These are phyloP conservation scores for Sepiola atlantica DNA, from an alignment of 2,888 invertebrate species.

Conservation along the genomic window DNA sequence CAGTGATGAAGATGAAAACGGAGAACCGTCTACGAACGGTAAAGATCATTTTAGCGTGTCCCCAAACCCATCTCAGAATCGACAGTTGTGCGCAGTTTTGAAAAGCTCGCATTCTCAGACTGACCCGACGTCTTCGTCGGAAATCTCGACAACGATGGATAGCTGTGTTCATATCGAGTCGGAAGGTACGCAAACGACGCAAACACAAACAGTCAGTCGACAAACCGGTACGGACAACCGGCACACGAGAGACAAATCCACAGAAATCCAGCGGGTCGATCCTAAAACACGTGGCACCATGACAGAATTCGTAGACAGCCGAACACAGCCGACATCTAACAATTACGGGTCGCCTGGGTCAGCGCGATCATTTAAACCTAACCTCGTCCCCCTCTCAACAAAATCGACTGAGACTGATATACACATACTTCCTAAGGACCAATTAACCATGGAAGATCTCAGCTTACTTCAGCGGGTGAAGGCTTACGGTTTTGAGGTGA, in stretches of 20 bases:
- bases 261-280: constrained; percentile 43
- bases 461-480: not conserved
- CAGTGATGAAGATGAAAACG: not conserved
- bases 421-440: constrained; percentile 44
- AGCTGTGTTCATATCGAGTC: constrained; percentile 47
- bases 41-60: not conserved
- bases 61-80: not conserved
- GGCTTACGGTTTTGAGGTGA: not conserved
- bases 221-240: constrained; percentile 48
- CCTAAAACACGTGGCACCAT: constrained; percentile 54
- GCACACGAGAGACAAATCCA: constrained; percentile 50
- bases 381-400: constrained; percentile 45
- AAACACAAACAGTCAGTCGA: constrained; percentile 44
- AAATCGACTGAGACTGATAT: not conserved
- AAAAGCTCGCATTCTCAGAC: constrained; percentile 46
- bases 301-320: constrained; percentile 52
- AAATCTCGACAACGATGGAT: constrained; percentile 24
- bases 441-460: not conserved
- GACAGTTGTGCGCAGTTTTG: not conserved
- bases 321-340: constrained; percentile 52
- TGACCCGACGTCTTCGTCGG: constrained; percentile 49
- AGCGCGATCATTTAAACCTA: not conserved
- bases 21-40: not conserved
- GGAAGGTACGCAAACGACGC: constrained; percentile 51
- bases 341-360: constrained; percentile 32